phyloP scores from a whole-genome alignment of 2,888 invertebrate genomes.

The Abrostola triplasia region DNA sequence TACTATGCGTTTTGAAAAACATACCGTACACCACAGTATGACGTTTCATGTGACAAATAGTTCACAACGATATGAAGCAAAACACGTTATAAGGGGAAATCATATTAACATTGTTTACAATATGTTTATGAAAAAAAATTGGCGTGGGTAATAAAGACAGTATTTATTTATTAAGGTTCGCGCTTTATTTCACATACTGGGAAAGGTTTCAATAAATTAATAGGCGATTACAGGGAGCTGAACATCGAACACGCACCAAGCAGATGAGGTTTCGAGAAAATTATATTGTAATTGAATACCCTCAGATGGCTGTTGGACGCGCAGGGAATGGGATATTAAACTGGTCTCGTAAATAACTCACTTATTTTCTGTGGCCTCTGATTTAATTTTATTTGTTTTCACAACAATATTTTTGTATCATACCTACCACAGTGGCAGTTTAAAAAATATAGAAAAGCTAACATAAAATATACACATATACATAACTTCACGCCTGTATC shows the following conservation, averaged over 20 bases:
- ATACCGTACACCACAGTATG: too few relatives aligned
- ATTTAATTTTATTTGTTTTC: conserved; percentile 44
- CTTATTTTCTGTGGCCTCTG: conserved; percentile 27
- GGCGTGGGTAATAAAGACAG: conserved; percentile 7
- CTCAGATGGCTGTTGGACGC: conserved; percentile 5
- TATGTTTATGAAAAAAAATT: conserved; percentile 2
- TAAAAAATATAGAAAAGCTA: neutral
- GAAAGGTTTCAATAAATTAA: conserved; percentile 47
- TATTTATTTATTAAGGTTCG: conserved; percentile 18
- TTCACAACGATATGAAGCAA: too few relatives aligned
- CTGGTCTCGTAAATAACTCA: conserved; percentile 19
- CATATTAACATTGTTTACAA: neutral
- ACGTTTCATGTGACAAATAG: too few relatives aligned
- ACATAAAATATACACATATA: too few relatives aligned
- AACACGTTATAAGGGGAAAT: too few relatives aligned
- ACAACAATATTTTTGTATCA: conserved; percentile 28
- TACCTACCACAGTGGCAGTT: neutral
- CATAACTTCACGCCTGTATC: too few relatives aligned
- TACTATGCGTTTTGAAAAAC: too few relatives aligned
- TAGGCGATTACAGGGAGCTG: conserved; percentile 36
- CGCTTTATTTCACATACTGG: conserved; percentile 1
- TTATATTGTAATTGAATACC: conserved; percentile 19
- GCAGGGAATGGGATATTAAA: conserved; percentile 19
- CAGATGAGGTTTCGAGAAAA: conserved; percentile 12
- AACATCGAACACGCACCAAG: neutral